Evolutionary conservation across 2,113 vertebrate species (phyloP), one percentile per base, ranked within the genome.

Genomic region (Zeus faber): DNA sequence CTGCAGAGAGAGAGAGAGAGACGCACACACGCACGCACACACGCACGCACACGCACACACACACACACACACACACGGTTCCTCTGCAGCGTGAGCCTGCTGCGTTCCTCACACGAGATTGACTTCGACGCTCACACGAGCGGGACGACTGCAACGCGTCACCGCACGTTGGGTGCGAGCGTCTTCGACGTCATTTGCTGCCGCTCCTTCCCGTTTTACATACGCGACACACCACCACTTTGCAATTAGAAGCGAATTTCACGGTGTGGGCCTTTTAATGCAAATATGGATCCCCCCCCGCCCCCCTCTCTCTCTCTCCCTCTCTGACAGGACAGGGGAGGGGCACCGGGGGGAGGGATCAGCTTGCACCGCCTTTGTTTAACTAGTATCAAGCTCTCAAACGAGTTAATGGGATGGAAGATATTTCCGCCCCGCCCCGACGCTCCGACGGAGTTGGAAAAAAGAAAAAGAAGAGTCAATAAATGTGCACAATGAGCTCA

Each of bases 351-450:
- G 31, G 5, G 70, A 44, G 59, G 60, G 74, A 86, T 88, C 84
- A 63, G 82, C 81, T 91, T 87, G 82, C 84, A 62, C 70, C 76
- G 83, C 79, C 88, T 92, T 94, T 92, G 91, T 95, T 84, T 89
- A 87, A 70, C 66, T 80, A 77, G 88, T 77, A 89, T 83, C 88
- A 58, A 86, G 10, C 85, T 92, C 91, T 91, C 91, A 70, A 91
- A 87, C 84, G 91, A 92, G 90, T 91, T 95, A 96, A 96, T 94
- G 93, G 93, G 90, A 92, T 93, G 93, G 93, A 95, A 95, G 92
- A 89, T 92, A 92, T 87, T 88, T 88, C 80, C 80, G 73, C 81
- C 80, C 81, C 66, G 68, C 78, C 65, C 77, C 21, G 77, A 80
- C 88, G 89, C 17, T 86, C 83, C 78, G 88, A 83, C 91, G 87